Evolutionary conservation across 2,888 invertebrate genomes (phyloP).

Genomic region (Leptinotarsa juncta): DNA sequence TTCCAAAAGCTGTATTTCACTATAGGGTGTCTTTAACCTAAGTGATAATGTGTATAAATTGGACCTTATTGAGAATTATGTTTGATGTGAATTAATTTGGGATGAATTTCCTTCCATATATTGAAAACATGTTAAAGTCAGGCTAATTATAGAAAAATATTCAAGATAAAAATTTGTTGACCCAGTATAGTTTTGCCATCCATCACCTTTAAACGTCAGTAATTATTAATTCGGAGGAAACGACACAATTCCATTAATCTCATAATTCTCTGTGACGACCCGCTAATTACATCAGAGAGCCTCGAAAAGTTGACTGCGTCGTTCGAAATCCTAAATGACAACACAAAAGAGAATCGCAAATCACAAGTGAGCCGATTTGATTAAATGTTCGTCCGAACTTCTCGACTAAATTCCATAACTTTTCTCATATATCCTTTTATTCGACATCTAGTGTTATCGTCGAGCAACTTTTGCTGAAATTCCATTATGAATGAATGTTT

Average conservation of each 20-base stretch:
- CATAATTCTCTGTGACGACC: not conserved
- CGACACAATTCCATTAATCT: not conserved
- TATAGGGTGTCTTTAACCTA: no score
- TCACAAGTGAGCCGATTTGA: conserved; percentile 17
- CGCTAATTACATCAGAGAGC: conserved; percentile 12
- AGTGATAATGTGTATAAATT: no score
- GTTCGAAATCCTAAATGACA: conserved; percentile 11
- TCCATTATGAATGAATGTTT: conserved; percentile 18
- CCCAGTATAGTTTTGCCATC: not conserved
- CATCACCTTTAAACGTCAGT: not conserved
- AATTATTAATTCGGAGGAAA: not conserved
- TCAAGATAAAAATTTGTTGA: no score
- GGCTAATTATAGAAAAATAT: no score
- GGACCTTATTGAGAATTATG: no score
- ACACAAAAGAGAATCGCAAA: conserved; percentile 16
- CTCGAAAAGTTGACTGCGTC: conserved; percentile 8
- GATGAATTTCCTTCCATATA: no score
- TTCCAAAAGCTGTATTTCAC: no score
- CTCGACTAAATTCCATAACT: conserved; percentile 36
- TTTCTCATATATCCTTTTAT: conserved; percentile 29
- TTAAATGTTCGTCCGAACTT: conserved; percentile 23
- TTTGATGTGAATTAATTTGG: no score
- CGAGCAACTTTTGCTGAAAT: conserved; percentile 13
- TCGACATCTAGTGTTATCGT: conserved; percentile 29
- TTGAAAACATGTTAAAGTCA: no score